These are phyloP conservation scores for Tipula helvola DNA, from an alignment of 2,888 invertebrate genomes.

Conservation along the genomic window DNA sequence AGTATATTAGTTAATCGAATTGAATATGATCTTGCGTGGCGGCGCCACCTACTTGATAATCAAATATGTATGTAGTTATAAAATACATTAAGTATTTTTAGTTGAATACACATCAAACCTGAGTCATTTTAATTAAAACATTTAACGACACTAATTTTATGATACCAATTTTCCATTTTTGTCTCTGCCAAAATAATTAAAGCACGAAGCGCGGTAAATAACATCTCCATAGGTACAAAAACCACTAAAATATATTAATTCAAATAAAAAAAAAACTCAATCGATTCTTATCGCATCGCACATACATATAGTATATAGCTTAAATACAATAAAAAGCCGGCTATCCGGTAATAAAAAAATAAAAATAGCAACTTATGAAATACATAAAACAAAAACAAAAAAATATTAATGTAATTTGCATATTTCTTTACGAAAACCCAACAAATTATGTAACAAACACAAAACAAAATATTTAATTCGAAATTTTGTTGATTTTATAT, in stretches of 20 bases:
- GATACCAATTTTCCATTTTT: background rate
- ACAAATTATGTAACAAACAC: background rate
- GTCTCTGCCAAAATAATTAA: background rate
- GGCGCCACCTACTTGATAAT: background rate
- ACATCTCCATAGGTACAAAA: background rate
- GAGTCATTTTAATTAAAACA: background rate
- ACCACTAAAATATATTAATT: background rate
- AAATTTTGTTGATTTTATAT: background rate
- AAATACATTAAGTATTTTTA: too few species aligned
- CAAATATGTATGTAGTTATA: background rate
- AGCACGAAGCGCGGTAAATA: background rate
- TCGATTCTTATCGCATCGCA: background rate
- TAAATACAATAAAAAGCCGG: background rate
- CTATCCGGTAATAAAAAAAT: background rate
- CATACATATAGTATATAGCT: background rate
- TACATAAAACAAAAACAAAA: background rate
- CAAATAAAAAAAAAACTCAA: background rate
- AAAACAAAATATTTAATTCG: background rate
- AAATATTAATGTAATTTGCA: background rate
- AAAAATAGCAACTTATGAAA: background rate
- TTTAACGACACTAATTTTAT: background rate
- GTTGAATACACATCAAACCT: background rate
- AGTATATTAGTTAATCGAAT: background rate
- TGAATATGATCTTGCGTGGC: background rate
- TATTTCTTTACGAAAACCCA: background rate